A percentile compares a stretch with the other conserved stretches of the same genome.
Evolutionary conservation across 1,140 invertebrate genomes (phyloP).

Genomic region (Thaumetopoea pityocampa): DNA sequence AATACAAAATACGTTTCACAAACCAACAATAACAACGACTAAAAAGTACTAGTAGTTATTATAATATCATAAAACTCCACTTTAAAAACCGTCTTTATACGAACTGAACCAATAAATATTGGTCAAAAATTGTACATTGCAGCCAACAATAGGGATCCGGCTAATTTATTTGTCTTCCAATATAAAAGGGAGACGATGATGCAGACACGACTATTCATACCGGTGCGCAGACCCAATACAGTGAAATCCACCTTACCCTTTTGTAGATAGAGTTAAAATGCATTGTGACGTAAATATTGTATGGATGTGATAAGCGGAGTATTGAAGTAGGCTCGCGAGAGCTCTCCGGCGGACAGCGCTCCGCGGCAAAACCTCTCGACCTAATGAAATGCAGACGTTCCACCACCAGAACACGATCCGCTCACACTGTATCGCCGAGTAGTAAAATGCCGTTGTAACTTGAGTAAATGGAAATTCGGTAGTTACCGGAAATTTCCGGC

Average conservation of each 20-base stretch:
- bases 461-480: no score
- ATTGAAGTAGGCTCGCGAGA: constrained; percentile 32
- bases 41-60: no score
- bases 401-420: constrained; percentile 17
- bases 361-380: constrained; percentile 32
- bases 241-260: neutral
- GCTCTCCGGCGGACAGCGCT: constrained; percentile 36
- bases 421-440: constrained; percentile 7
- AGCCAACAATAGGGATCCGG: constrained; percentile 14
- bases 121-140: no score
- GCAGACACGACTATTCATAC: constrained; percentile 25
- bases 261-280: constrained; percentile 26
- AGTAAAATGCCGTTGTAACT: constrained; percentile 3
- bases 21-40: no score
- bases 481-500: no score
- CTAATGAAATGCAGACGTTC: constrained; percentile 32
- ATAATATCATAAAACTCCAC: no score
- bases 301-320: constrained; percentile 35
- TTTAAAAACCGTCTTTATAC: no score
- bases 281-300: constrained; percentile 22
- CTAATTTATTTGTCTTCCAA: constrained; percentile 24
- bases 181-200: constrained; percentile 23
- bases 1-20: no score
- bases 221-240: constrained; percentile 2
- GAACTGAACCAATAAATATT: no score